A percentile compares a stretch with the other conserved stretches of the same genome.
phyloP scores from a whole-genome alignment of 2,797 vertebrate species.

The Hemibagrus guttatus region DNA sequence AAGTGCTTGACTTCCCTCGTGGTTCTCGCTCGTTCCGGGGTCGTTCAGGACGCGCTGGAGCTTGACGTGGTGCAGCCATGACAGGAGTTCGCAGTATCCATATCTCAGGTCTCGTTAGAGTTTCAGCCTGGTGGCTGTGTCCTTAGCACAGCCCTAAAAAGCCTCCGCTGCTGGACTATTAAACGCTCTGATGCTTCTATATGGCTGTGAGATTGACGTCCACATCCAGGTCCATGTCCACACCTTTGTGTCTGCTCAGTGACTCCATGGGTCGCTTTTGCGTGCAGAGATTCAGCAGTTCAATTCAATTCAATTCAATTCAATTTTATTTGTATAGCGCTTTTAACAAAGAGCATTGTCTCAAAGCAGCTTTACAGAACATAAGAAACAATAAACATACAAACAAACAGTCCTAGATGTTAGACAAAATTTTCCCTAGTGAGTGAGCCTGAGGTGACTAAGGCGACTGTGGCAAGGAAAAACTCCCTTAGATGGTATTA shows the following conservation, averaged over 20 bases:
- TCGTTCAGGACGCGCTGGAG: constrained; percentile 15
- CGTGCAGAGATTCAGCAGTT: background rate
- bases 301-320: too few relatives aligned
- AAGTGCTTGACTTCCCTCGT: constrained; percentile 36
- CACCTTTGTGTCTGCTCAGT: background rate
- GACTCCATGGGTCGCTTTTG: background rate
- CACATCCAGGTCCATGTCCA: background rate
- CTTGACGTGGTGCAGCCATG: background rate
- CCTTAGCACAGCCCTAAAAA: constrained; percentile 35
- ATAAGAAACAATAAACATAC: too few relatives aligned
- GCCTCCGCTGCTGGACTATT: constrained; percentile 30
- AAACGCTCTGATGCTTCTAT: constrained; percentile 13
- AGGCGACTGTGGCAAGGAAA: too few relatives aligned
- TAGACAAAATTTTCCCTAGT: too few relatives aligned
- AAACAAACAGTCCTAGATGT: too few relatives aligned
- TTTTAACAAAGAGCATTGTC: too few relatives aligned
- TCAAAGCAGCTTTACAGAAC: too few relatives aligned
- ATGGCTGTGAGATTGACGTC: background rate
- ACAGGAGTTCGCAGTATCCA: constrained; percentile 31
- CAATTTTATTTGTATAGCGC: too few relatives aligned
- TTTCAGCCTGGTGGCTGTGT: constrained; percentile 32
- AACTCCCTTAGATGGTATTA: too few relatives aligned
- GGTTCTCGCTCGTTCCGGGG: background rate
- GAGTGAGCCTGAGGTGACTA: too few relatives aligned
- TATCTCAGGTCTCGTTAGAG: constrained; percentile 30